A percentile compares a stretch with the other conserved stretches of the same genome.
Conservation (phyloP, 37 sponge, comb jelly and placozoan species). For the Ianthella basta region DNA sequence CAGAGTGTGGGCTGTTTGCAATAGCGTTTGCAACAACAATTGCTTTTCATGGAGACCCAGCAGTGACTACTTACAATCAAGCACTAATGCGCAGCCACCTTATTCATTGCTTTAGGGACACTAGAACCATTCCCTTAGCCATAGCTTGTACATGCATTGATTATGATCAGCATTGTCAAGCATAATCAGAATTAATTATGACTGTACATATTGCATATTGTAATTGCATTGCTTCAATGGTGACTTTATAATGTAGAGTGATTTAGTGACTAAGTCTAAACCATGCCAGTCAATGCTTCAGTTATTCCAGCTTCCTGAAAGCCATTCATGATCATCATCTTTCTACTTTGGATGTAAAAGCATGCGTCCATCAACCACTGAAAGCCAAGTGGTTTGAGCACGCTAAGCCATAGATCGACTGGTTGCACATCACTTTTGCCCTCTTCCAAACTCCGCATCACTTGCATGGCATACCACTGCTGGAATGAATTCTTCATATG, state of each 20-base stretch:
- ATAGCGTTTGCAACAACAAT: slow-evolving; percentile 24
- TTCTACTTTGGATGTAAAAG: background rate
- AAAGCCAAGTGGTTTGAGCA: slow-evolving; percentile 3
- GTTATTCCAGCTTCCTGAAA: slow-evolving; percentile 12
- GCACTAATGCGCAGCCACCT: background rate
- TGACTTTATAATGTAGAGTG: too few species aligned
- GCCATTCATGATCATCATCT: background rate
- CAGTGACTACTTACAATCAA: background rate
- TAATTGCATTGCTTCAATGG: too few species aligned
- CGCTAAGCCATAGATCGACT: background rate
- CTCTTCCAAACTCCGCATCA: background rate
- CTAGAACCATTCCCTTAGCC: slow-evolving; percentile 7
- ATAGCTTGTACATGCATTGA: slow-evolving; percentile 5
- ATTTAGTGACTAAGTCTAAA: background rate
- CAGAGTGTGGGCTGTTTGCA: slow-evolving; percentile 15
- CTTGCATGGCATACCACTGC: slow-evolving; percentile 17
- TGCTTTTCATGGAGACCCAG: background rate
- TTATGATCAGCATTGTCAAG: background rate
- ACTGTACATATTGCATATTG: background rate
- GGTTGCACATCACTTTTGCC: background rate
- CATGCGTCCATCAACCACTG: slow-evolving; percentile 6
- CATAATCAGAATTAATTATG: background rate
- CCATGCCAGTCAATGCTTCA: background rate
- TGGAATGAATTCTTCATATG: slow-evolving; percentile 9
- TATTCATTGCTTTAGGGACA: background rate